Base-by-base conservation (phyloP, 2,888 invertebrate species). In the Steromphala cineraria region DNA sequence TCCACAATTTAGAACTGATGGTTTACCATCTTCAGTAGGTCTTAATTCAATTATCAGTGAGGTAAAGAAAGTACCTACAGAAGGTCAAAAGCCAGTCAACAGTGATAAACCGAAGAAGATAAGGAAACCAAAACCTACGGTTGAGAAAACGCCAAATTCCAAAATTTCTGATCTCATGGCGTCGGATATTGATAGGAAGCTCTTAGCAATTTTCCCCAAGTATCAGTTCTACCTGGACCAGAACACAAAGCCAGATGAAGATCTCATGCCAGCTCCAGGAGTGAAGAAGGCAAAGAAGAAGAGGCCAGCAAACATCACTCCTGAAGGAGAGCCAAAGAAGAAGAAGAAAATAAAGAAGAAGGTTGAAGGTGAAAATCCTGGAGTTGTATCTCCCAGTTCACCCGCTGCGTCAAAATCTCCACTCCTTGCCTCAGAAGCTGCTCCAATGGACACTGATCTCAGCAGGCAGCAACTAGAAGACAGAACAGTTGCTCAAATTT, bases 261-360 rank as follows among this genome's bases (percentile, higher is more conserved):
- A 76, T 31, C 28, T 76, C 55, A 76, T 76, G 76, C 76, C 76
- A 31, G 24, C 55, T 31, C 76, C 76, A 76, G 76, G n/a, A n/a
- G 53, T 28, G 36, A 76, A 76, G 55, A 76, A 76, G 19, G 24
- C 36, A 8, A 53, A 76, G 36, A 53, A 76, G 53, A 55, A 53
- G 13, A 31, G 55, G 55, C 53, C 53, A 28, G 71, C 67, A n/a
- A 71, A 71, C 40, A 62, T n/a, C 15, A 52, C 67, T 13, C 40
- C 52, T 19, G 71, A 74, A 31, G 55, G 53, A 13, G 79, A 79
- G 24, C n/a, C 67, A 2, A 79, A 79, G 56, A 74, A 74, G 28
- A 79, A 79, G 74, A 79, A 74, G 53, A 79, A 75, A n/a, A 53
- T 74, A 17, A 78, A 53, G 67, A 79, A 79, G 55, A 75, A 79